phyloP scores from a whole-genome alignment of 2,797 vertebrate species.

The Enteromius treurensis region DNA sequence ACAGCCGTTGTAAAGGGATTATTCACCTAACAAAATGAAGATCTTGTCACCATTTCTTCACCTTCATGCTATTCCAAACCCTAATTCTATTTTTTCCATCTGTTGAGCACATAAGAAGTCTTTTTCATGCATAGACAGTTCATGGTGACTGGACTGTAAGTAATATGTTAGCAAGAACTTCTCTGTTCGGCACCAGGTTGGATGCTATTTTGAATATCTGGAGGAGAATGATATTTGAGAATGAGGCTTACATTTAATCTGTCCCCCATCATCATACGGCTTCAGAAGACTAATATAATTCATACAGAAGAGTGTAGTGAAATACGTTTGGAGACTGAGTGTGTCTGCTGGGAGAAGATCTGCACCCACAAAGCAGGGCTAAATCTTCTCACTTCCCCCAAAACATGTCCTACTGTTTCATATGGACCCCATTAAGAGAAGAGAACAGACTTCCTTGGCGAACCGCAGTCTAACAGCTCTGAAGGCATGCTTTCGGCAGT shows the following conservation, averaged over 20 bases:
- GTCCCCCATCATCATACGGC: not conserved
- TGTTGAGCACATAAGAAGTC: not conserved
- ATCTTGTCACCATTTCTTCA: not conserved
- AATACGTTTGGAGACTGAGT: not conserved
- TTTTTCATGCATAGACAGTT: not conserved
- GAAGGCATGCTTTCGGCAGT: not conserved
- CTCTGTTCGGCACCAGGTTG: not conserved
- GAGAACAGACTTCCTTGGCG: not conserved
- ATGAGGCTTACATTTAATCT: not conserved
- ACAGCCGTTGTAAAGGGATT: not conserved
- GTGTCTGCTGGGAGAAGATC: not conserved
- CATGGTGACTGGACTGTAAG: not conserved
- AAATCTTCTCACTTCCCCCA: not conserved
- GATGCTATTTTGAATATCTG: not conserved
- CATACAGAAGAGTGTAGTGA: not conserved
- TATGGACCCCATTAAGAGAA: conserved; percentile 20
- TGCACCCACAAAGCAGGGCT: not conserved
- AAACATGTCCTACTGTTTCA: not conserved
- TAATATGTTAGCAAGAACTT: not conserved
- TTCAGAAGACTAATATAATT: not conserved
- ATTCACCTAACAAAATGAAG: not conserved
- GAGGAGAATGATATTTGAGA: not conserved
- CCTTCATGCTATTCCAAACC: not conserved
- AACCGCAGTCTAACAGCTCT: conserved; percentile 11
- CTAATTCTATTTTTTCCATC: not conserved